phyloP scores from a whole-genome alignment of 2,888 invertebrate genomes.

The Masnerella sp. region DNA sequence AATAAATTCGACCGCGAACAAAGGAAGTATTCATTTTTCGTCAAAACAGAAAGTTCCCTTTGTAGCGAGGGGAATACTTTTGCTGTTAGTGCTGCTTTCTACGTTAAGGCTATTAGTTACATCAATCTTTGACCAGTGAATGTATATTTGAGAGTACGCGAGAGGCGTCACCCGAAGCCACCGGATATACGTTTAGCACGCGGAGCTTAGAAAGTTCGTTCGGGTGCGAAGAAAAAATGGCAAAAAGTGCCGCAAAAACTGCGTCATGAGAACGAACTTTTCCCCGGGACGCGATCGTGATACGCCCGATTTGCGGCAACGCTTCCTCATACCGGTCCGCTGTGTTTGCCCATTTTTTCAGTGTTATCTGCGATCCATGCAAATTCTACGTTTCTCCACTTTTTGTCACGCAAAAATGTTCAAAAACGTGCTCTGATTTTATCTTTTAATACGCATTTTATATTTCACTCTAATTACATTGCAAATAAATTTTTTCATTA shows the following conservation, averaged over 20 bases:
- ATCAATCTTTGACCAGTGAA: slow-evolving; percentile 56
- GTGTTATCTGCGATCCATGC: slow-evolving; percentile 20
- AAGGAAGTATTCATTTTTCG: slow-evolving; percentile 9
- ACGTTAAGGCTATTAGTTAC: slow-evolving; percentile 44
- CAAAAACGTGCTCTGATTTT: background rate
- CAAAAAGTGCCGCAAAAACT: slow-evolving; percentile 14
- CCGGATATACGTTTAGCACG: slow-evolving; percentile 48
- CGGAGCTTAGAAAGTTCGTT: slow-evolving; percentile 56
- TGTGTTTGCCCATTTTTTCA: slow-evolving; percentile 24
- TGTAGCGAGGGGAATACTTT: slow-evolving; percentile 16
- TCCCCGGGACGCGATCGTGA: too few species aligned
- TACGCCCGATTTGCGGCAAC: background rate
- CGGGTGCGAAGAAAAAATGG: slow-evolving; percentile 42
- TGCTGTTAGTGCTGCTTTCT: slow-evolving; percentile 50
- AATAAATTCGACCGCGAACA: background rate
- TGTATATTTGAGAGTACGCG: slow-evolving; percentile 48
- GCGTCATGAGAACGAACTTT: slow-evolving; percentile 20
- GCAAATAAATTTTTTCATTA: too few species aligned
- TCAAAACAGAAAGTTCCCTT: slow-evolving; percentile 37
- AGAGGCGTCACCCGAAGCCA: slow-evolving; percentile 54
- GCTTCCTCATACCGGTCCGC: too few species aligned
- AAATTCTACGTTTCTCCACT: slow-evolving; percentile 22
- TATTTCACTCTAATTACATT: too few species aligned
- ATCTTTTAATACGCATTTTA: background rate
- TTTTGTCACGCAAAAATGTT: slow-evolving; percentile 1